Base-by-base conservation (phyloP, 2,888 invertebrate genomes). In the Rhagium mordax region DNA sequence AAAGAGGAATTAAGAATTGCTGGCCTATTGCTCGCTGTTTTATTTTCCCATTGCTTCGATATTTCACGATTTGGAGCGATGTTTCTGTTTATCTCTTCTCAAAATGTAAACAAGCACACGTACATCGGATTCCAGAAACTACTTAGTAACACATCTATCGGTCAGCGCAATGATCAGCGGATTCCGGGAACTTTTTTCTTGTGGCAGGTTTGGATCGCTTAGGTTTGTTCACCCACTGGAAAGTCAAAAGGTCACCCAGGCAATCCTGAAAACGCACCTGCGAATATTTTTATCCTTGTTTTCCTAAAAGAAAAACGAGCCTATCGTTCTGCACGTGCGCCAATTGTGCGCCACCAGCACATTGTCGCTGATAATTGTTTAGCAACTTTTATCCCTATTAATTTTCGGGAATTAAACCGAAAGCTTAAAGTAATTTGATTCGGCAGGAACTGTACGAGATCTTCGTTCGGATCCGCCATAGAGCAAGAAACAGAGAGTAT, bases 301-400 rank as follows among this genome's bases (percentile, higher is more conserved):
- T n/a, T n/a, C n/a, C n/a, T n/a, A n/a, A n/a, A n/a, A n/a, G n/a
- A n/a, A n/a, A n/a, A n/a, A n/a, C n/a, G n/a, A n/a, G n/a, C n/a
- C n/a, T n/a, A n/a, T n/a, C n/a, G n/a, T n/a, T n/a, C 41, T n/a
- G 13, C 41, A 41, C 41, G 41, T 41, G 41, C n/a, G 41, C 41
- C n/a, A 10, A 10, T n/a, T n/a, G n/a, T 41, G 41, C n/a, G 64
- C 16, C 24, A 51, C 10, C 16, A 21, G 18, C n/a, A 41, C 16
- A 49, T 53, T 65, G 53, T 65, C 51, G 53, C 53, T 24, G 49
- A 75, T 75, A 77, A 75, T 74, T 74, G 77, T 77, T 72, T 64
- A 74, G 68, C 71, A 78, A 75, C 74, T 78, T 78, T 78, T 76
- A 78, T 78, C 78, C 78, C 76, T 70, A 78, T 78, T 78, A 78